Conservation (phyloP, 2,888 invertebrate genomes). For the Sphaeridia pumilis region DNA sequence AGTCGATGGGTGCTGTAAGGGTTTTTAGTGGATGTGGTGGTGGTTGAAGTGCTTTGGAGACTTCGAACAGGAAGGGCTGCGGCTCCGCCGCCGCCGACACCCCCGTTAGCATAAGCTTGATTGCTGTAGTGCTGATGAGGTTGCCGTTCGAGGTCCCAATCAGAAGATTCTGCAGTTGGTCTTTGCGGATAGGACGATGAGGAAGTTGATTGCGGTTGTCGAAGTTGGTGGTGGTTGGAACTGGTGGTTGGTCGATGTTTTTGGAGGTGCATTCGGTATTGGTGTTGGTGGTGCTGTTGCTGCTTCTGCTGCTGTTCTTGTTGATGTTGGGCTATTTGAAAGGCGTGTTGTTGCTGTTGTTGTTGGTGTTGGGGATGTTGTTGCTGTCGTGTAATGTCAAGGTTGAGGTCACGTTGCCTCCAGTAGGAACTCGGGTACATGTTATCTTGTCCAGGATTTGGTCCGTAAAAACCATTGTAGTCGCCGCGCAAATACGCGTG, state of each 20-base stretch:
- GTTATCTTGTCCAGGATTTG: conserved; percentile 13
- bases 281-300: background rate
- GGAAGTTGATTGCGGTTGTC: background rate
- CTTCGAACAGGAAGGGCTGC: too few species aligned
- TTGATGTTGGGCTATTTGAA: conserved; percentile 2
- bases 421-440: conserved; percentile 17
- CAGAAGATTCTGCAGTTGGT: background rate
- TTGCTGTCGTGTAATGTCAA: background rate
- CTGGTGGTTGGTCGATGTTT: background rate
- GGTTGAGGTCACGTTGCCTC: conserved; percentile 9
- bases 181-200: background rate
- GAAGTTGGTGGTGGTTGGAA: background rate
- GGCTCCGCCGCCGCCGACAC: too few species aligned
- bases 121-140: background rate
- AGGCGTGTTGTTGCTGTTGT: background rate
- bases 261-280: background rate
- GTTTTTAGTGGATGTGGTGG: too few species aligned
- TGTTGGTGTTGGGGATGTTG: background rate
- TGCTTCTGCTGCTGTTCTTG: background rate
- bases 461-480: conserved; percentile 9
- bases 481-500: background rate
- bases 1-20: background rate
- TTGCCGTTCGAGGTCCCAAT: background rate
- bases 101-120: background rate
- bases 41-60: too few species aligned